A percentile compares a stretch with the other conserved stretches of the same genome.
phyloP scores from a whole-genome alignment of 1,140 invertebrate species.

The Gonioctena quinquepunctata region DNA sequence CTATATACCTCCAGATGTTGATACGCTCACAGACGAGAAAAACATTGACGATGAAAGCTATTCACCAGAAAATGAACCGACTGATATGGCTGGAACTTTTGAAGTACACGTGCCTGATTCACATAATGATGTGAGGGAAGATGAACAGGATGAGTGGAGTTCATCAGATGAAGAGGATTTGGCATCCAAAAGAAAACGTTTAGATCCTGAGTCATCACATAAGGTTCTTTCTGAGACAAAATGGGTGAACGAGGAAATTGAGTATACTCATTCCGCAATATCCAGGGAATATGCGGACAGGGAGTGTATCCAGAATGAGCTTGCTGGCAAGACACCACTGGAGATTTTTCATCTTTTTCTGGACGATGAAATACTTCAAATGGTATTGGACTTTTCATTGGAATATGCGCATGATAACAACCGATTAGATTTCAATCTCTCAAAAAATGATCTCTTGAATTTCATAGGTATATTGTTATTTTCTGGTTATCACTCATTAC shows the following conservation, averaged over 20 bases:
- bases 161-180: neutral
- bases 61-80: neutral
- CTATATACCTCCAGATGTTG: constrained; percentile 26
- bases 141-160: neutral
- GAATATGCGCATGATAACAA: constrained; percentile 27
- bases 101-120: constrained; percentile 11
- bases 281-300: neutral
- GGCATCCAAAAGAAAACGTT: constrained; percentile 4
- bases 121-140: constrained; percentile 3
- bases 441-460: constrained; percentile 4
- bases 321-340: constrained; percentile 19
- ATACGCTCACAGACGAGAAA: constrained; percentile 29
- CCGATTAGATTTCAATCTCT: constrained; percentile 9
- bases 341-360: constrained; percentile 24
- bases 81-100: constrained; percentile 19
- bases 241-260: constrained; percentile 7
- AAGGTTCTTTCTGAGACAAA: neutral
- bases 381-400: constrained; percentile 11
- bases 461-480: constrained; percentile 26
- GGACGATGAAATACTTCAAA: constrained; percentile 15
- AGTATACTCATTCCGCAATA: constrained; percentile 7
- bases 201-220: neutral
- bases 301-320: constrained; percentile 3
- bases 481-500: constrained; percentile 27
- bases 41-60: constrained; percentile 20